These are phyloP conservation scores for Papilio aristodemus DNA, from an alignment of 1,140 invertebrate species.

Conservation along the genomic window DNA sequence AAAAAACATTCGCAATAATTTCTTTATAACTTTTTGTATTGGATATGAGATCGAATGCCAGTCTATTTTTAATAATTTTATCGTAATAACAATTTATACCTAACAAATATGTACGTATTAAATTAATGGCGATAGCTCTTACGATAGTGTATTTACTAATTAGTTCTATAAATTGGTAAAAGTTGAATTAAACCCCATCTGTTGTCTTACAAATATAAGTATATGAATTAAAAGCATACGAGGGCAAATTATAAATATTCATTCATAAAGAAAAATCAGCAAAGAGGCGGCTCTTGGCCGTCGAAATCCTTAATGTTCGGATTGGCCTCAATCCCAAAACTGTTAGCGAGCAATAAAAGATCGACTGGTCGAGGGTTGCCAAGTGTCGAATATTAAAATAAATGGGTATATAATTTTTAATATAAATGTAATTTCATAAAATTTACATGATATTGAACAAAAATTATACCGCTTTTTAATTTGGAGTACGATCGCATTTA, in stretches of 20 bases:
- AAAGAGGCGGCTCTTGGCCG: slow-evolving; percentile 24
- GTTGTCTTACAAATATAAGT: no score
- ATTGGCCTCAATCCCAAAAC: slow-evolving; percentile 49
- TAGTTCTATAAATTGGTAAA: no score
- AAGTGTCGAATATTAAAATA: slow-evolving; percentile 7
- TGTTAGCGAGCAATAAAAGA: slow-evolving; percentile 43
- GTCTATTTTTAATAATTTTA: no score
- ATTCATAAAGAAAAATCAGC: not conserved
- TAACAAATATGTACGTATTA: no score
- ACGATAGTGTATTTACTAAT: no score
- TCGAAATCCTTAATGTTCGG: slow-evolving; percentile 38
- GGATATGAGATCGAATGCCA: not conserved
- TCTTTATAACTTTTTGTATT: not conserved
- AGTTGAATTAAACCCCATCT: no score
- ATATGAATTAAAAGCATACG: no score
- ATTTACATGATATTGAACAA: not conserved
- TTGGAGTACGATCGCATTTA: no score
- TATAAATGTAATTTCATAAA: not conserved
- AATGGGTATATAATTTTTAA: not conserved
- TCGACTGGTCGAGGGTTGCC: slow-evolving; percentile 31
- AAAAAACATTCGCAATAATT: not conserved
- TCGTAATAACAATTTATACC: no score
- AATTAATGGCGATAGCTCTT: no score
- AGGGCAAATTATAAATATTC: not conserved
- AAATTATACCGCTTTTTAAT: no score